These are phyloP conservation scores for Buathra laborator DNA, from an alignment of 2,888 invertebrate genomes.

Conservation along the genomic window DNA sequence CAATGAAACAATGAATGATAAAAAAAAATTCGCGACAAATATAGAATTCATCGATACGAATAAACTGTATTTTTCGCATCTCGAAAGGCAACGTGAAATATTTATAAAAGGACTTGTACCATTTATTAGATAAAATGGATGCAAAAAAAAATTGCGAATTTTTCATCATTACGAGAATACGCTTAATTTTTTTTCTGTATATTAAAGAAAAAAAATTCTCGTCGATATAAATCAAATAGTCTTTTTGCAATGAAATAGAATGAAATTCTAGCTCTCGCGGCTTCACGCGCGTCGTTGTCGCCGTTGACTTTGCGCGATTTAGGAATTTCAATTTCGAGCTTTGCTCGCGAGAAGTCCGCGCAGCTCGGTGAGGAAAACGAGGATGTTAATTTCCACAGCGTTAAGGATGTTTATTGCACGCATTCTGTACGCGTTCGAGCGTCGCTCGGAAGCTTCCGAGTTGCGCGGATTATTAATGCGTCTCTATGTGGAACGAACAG, in stretches of 20 bases:
- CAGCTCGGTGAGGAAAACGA: background rate
- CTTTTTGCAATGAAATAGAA: background rate
- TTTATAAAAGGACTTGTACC: no score
- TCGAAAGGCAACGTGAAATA: no score
- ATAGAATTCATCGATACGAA: no score
- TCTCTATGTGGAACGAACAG: background rate
- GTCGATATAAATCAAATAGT: background rate
- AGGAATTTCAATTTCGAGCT: slow-evolving; percentile 45
- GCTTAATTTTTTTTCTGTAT: no score
- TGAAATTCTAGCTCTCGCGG: background rate
- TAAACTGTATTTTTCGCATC: no score
- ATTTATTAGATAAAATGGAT: no score
- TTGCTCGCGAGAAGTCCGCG: background rate
- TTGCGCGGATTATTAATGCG: slow-evolving; percentile 34
- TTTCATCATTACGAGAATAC: no score
- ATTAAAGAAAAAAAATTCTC: background rate
- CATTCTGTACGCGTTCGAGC: slow-evolving; percentile 48
- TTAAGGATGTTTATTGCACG: slow-evolving; percentile 1
- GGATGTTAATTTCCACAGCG: slow-evolving; percentile 48
- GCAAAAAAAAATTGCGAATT: no score
- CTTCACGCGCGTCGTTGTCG: background rate
- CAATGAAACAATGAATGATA: no score
- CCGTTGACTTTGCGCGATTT: background rate
- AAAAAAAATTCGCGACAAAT: no score
- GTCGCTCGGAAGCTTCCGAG: slow-evolving; percentile 14